These are phyloP conservation scores for Phrynocephalus vlangalii DNA, from an alignment of 2,797 vertebrate genomes.

Conservation along the genomic window DNA sequence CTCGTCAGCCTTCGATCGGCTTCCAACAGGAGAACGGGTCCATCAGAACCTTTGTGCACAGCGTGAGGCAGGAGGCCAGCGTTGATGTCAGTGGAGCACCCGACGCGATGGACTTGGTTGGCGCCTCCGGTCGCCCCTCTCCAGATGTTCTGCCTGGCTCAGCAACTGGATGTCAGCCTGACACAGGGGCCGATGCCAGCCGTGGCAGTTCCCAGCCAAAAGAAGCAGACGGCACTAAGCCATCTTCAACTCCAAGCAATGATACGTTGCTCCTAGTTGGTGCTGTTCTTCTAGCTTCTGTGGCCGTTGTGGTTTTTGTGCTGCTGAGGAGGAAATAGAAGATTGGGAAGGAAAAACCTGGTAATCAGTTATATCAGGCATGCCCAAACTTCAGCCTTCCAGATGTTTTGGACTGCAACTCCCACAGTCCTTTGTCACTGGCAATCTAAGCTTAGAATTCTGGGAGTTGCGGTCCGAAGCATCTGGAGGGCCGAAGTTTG, in stretches of 20 bases:
- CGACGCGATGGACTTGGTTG: rapidly evolving
- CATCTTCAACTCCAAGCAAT: rapidly evolving
- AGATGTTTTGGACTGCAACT: too few relatives aligned
- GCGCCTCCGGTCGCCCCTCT: rapidly evolving
- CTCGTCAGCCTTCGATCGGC: rapidly evolving
- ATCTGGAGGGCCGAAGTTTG: too few relatives aligned
- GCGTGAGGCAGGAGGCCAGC: rapidly evolving
- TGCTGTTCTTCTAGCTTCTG: neutral
- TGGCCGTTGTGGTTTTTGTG: rapidly evolving
- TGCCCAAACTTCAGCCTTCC: too few relatives aligned
- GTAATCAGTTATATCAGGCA: rapidly evolving
- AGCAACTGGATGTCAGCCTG: rapidly evolving
- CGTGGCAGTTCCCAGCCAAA: neutral
- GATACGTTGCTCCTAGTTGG: neutral
- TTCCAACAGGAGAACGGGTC: neutral
- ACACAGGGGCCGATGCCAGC: rapidly evolving
- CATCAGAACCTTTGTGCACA: neutral
- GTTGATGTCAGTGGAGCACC: rapidly evolving
- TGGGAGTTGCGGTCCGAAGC: too few relatives aligned
- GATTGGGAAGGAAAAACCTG: rapidly evolving
- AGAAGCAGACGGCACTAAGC: rapidly evolving
- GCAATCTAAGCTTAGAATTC: too few relatives aligned
- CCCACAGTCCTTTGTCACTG: too few relatives aligned
- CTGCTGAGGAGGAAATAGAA: constrained; percentile 41
- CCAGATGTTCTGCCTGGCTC: too few relatives aligned